phyloP scores from a whole-genome alignment of 2,113 vertebrate genomes.

The Merops nubicus region DNA sequence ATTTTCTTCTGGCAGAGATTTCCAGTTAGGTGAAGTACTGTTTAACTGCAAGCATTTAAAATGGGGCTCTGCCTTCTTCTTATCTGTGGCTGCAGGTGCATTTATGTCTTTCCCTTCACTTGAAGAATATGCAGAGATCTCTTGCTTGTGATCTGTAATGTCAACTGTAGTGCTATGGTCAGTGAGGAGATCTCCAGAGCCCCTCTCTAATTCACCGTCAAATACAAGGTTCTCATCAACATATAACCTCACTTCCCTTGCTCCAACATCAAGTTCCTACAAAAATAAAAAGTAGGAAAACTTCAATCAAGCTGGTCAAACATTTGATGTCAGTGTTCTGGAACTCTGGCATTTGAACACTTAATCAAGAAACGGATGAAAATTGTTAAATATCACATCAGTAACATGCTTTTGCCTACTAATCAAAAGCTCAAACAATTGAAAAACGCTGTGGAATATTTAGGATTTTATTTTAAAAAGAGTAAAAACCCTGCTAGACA shows the following conservation, averaged over 20 bases:
- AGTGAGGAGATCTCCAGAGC: constrained; percentile 79
- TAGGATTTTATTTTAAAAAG: not conserved
- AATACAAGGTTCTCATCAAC: constrained; percentile 88
- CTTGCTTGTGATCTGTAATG: not conserved
- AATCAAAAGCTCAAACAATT: not conserved
- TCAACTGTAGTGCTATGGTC: constrained; percentile 81
- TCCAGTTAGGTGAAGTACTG: not conserved
- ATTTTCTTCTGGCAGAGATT: constrained; percentile 10
- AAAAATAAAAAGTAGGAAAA: constrained; percentile 19
- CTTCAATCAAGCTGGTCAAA: not conserved
- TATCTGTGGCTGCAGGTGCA: not conserved
- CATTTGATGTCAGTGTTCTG: not conserved
- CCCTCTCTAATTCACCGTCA: constrained; percentile 85
- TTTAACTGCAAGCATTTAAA: not conserved
- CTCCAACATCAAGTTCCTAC: constrained; percentile 88
- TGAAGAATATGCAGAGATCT: not conserved
- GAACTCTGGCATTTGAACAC: not conserved
- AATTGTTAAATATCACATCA: not conserved
- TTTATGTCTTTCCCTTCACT: not conserved
- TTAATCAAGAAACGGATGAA: not conserved
- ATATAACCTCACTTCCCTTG: constrained; percentile 86
- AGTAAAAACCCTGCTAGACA: not conserved
- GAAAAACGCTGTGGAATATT: not conserved
- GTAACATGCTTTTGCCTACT: not conserved
- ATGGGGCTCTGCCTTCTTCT: not conserved